Evolutionary conservation across 2,888 invertebrate species (phyloP).

Genomic region (Podotricha telesiphe): DNA sequence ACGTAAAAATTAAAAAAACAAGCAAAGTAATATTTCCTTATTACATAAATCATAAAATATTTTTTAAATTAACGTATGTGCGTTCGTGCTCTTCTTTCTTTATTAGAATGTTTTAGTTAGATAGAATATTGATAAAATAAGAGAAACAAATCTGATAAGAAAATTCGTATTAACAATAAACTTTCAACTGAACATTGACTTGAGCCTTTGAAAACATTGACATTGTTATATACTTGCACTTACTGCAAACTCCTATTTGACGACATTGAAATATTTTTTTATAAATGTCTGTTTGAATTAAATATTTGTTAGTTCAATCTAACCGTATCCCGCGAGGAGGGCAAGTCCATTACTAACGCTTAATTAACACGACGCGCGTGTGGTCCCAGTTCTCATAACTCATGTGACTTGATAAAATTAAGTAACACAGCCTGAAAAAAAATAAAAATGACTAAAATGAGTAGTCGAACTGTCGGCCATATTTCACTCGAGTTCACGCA

Average conservation of each 20-base stretch:
- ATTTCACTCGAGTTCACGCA: conserved; percentile 81
- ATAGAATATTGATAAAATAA: neutral
- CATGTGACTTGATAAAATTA: conserved; percentile 83
- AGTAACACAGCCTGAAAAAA: conserved; percentile 77
- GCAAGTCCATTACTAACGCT: conserved; percentile 60
- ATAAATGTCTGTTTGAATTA: neutral
- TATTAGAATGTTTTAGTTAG: neutral
- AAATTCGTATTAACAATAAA: neutral
- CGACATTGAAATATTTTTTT: neutral
- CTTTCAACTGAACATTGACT: neutral
- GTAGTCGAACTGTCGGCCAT: conserved; percentile 78
- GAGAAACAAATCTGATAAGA: neutral
- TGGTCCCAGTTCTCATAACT: conserved; percentile 80
- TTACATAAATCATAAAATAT: neutral
- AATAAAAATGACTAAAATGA: conserved; percentile 77
- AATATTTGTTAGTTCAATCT: conserved; percentile 13
- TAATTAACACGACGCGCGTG: conserved; percentile 79
- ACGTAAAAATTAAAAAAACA: neutral
- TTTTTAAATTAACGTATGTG: neutral
- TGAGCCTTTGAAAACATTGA: neutral
- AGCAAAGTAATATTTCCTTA: too few relatives aligned
- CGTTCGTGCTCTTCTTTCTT: neutral
- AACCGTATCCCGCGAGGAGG: conserved; percentile 24
- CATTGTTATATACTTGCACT: too few relatives aligned
- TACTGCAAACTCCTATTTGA: too few relatives aligned